These are phyloP conservation scores for Brachionus calyciflorus DNA, from an alignment of 1,140 invertebrate species.

Conservation along the genomic window DNA sequence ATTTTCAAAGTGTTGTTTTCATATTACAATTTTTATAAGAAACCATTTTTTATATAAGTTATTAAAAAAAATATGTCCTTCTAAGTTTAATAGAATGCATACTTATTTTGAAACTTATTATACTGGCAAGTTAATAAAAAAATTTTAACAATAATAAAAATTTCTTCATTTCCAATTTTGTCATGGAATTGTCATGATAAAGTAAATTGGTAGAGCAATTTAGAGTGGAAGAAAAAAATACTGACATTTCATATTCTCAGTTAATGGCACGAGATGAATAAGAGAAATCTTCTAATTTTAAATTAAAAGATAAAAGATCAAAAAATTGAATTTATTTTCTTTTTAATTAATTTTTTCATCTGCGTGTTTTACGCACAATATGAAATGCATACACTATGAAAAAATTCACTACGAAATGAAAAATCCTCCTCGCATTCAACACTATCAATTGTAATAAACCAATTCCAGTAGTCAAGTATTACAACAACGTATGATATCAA, in stretches of 20 bases:
- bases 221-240: neutral
- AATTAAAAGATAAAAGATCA: neutral
- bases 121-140: neutral
- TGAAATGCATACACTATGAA: neutral
- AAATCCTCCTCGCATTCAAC: neutral
- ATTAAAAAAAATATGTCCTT: too few species aligned
- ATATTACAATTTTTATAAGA: too few species aligned
- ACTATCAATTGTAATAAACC: too few species aligned
- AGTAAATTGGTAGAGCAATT: neutral
- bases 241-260: neutral
- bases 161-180: neutral
- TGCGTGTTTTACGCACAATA: neutral
- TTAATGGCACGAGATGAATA: too few species aligned
- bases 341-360: neutral
- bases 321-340: too few species aligned
- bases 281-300: too few species aligned
- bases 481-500: too few species aligned
- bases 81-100: neutral
- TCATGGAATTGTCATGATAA: neutral
- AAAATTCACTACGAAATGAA: neutral
- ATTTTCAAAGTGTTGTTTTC: too few species aligned
- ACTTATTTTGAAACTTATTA: slow-evolving; percentile 3
- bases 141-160: neutral
- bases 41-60: too few species aligned
- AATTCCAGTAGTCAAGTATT: too few species aligned